These are phyloP conservation scores for Anser brachyrhynchus DNA, from an alignment of 2,113 vertebrate species.

Conservation along the genomic window DNA sequence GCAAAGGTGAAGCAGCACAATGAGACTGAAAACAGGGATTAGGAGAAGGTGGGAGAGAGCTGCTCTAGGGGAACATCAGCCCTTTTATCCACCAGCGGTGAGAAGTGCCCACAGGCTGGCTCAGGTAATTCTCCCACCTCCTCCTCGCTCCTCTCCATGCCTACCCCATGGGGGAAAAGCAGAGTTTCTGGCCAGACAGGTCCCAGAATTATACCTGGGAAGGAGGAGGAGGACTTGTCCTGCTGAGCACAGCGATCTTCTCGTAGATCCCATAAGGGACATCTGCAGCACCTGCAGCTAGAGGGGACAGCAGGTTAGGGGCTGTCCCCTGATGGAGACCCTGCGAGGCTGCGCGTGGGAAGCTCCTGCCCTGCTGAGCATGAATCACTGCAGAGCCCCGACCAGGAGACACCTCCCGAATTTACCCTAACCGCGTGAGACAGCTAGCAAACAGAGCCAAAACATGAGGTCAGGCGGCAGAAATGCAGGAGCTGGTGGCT, in stretches of 20 bases:
- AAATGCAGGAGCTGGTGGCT: background rate
- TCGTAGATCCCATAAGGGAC: background rate
- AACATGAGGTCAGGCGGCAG: background rate
- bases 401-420: background rate
- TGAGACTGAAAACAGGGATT: background rate
- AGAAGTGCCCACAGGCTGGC: background rate
- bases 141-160: background rate
- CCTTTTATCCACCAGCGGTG: background rate
- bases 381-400: background rate
- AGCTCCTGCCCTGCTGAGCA: background rate
- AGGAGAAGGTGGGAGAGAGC: background rate
- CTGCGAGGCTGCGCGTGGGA: background rate
- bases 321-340: background rate
- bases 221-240: background rate
- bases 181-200: slow-evolving; percentile 53
- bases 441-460: background rate
- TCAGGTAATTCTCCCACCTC: background rate
- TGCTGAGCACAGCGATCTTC: background rate
- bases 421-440: background rate
- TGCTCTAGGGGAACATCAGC: background rate
- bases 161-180: background rate
- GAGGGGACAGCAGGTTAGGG: background rate
- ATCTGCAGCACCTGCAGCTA: background rate
- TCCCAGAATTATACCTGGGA: background rate
- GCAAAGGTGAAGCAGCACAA: background rate